Evolutionary conservation across 2,113 vertebrate genomes (phyloP).

Genomic region (Cinclus mexicanus): DNA sequence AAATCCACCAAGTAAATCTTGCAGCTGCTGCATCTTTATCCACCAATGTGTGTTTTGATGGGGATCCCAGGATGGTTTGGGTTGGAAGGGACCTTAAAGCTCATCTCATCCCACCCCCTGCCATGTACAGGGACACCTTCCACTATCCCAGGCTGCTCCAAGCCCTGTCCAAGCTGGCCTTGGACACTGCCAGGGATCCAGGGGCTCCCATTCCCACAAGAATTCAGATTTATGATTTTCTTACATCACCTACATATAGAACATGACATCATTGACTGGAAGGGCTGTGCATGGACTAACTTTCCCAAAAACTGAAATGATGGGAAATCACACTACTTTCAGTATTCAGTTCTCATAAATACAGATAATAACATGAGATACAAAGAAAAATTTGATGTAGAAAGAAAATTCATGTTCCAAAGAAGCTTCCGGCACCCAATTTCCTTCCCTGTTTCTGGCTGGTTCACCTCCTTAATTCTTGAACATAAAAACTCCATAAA

Average conservation of each 20-base stretch:
- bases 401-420: not conserved
- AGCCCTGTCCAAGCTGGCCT: rapidly evolving
- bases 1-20: not conserved
- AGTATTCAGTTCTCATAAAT: not conserved
- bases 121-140: not conserved
- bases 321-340: not conserved
- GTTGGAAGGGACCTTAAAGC: not conserved
- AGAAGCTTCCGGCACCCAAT: not conserved
- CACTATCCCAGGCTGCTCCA: not conserved
- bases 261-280: rapidly evolving
- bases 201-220: not conserved
- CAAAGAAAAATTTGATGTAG: not conserved
- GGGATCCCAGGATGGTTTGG: not conserved
- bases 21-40: not conserved
- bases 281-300: rapidly evolving
- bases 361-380: not conserved
- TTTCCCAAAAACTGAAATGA: not conserved
- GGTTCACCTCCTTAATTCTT: not conserved
- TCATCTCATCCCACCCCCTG: rapidly evolving
- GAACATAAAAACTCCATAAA: not conserved
- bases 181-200: not conserved
- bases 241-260: rapidly evolving
- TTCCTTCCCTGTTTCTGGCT: not conserved
- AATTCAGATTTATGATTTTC: not conserved
- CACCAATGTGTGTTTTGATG: not conserved